Conservation (phyloP, 1,140 invertebrate genomes). For the Ceratina japonica region DNA sequence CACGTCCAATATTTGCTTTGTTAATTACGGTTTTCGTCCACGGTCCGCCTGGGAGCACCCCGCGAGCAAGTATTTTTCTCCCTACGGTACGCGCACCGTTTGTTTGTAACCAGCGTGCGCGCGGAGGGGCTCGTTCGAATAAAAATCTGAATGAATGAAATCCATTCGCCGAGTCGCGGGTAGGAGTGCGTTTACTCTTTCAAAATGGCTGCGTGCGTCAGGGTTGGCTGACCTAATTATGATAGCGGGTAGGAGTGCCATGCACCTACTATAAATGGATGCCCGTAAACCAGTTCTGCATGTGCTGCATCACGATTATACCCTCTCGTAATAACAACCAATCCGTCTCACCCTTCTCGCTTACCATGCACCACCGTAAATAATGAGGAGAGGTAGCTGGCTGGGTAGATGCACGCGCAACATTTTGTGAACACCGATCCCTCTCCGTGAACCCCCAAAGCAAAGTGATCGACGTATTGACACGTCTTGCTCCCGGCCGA, state of each 20-base stretch:
- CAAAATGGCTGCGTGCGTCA: constrained; percentile 49
- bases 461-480: constrained; percentile 56
- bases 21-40: neutral
- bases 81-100: neutral
- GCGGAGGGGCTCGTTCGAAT: neutral
- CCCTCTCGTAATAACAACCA: constrained; percentile 56
- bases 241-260: constrained; percentile 51
- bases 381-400: constrained; percentile 1
- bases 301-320: constrained; percentile 51
- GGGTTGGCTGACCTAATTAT: constrained; percentile 68
- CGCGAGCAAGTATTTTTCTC: neutral
- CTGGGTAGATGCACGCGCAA: constrained; percentile 26
- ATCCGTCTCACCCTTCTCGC: constrained; percentile 43
- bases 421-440: constrained; percentile 21
- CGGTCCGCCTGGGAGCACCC: neutral
- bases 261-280: constrained; percentile 59
- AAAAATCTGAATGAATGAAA: constrained; percentile 8
- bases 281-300: constrained; percentile 55
- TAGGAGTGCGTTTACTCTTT: constrained; percentile 17
- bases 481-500: constrained; percentile 34
- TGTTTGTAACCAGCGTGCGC: constrained; percentile 2
- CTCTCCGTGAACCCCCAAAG: constrained; percentile 19
- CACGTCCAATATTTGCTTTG: neutral
- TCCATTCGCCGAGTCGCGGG: neutral
- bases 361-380: neutral